Percentiles rank a stretch among this genome's conserved stretches.
These are phyloP conservation scores for Meiosimyza decipiens DNA, from an alignment of 2,888 invertebrate genomes.

Conservation along the genomic window DNA sequence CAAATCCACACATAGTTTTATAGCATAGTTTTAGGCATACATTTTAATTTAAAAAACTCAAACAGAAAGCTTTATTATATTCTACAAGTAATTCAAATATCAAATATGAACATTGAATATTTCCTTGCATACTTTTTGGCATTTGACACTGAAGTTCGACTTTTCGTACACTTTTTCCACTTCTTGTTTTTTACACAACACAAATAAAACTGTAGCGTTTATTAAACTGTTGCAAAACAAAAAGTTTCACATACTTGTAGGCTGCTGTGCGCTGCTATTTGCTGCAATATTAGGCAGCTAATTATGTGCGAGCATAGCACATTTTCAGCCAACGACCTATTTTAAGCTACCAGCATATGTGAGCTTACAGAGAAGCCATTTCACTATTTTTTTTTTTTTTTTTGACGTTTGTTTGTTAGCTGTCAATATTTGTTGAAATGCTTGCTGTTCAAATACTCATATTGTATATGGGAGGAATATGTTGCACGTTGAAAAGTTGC, in stretches of 20 bases:
- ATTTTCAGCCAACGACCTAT: conserved; percentile 24
- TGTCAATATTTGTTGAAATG: conserved; percentile 64
- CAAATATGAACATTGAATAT: no score
- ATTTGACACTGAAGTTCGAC: no score
- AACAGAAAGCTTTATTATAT: no score
- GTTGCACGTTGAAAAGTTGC: not conserved
- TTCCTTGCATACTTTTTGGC: no score
- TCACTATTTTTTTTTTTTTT: not conserved
- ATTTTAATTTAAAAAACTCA: no score
- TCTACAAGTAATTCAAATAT: no score
- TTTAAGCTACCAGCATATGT: conserved; percentile 1
- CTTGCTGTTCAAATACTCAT: conserved; percentile 46
- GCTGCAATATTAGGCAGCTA: conserved; percentile 26
- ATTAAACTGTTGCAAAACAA: conserved; percentile 32
- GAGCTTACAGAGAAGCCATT: not conserved
- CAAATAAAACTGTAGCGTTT: conserved; percentile 24
- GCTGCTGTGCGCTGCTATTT: not conserved
- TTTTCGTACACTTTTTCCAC: not conserved
- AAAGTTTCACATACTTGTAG: conserved; percentile 32
- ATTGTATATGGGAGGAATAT: not conserved
- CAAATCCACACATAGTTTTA: no score
- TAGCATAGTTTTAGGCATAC: no score
- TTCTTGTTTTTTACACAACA: not conserved
- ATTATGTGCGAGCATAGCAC: conserved; percentile 17
- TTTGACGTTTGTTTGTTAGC: conserved; percentile 51